Evolutionary conservation across 2,113 vertebrate genomes (phyloP).

Genomic region (Shinisaurus crocodilurus): DNA sequence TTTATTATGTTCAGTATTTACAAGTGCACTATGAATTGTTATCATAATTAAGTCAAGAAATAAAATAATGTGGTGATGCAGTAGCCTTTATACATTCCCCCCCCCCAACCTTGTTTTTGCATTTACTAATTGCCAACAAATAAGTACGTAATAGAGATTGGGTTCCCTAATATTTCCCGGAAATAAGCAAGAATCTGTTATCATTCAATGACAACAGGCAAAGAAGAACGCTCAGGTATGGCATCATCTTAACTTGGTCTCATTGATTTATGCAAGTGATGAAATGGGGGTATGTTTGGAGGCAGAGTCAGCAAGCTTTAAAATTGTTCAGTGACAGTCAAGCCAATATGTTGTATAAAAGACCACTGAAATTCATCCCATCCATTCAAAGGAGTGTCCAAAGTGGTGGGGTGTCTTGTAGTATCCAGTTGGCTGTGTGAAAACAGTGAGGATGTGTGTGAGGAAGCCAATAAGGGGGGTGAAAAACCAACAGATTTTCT

Average conservation of each 20-base stretch:
- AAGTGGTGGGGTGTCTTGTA: not conserved
- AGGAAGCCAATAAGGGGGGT: no score
- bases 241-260: not conserved
- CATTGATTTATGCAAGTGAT: not conserved
- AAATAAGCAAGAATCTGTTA: not conserved
- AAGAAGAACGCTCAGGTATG: not conserved
- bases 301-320: not conserved
- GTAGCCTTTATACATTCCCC: conserved; percentile 41
- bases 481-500: no score
- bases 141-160: not conserved
- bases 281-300: not conserved
- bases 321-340: not conserved
- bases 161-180: not conserved
- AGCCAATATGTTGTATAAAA: not conserved
- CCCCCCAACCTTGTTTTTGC: conserved; percentile 2
- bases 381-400: not conserved
- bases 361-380: not conserved
- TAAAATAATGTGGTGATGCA: conserved; percentile 46
- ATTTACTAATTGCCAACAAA: conserved; percentile 26
- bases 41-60: conserved; percentile 56
- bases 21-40: conserved; percentile 35
- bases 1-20: conserved; percentile 34
- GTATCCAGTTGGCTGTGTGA: not conserved
- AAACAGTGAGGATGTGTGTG: not conserved
- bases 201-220: not conserved